Base-by-base conservation (phyloP, 2,113 vertebrate genomes). In the Hoplias malabaricus region DNA sequence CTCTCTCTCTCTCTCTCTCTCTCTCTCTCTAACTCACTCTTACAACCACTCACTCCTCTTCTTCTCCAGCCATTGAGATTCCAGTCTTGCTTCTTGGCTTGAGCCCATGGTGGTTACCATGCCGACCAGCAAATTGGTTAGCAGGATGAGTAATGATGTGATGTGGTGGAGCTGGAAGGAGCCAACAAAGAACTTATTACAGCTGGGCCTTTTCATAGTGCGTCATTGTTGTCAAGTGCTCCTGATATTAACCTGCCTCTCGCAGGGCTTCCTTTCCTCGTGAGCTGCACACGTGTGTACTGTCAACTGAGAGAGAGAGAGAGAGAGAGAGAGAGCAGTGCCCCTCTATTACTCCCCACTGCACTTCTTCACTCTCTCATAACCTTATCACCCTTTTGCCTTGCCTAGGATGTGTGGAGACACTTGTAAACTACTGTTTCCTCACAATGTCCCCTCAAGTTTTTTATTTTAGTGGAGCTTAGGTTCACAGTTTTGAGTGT, bases 181-280 rank as follows among this genome's bases (percentile, higher is more conserved):
- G 89, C 90, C 89, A 91, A 92, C 92, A 93, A 93, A 93, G 90
- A 91, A 90, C 90, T 91, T 92, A 93, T 92, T 93, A 92, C 89
- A 83, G 85, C 87, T 87, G 89, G 89, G 86, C 85, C 89, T 90
- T 91, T 90, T 92, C 90, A 91, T 91, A 93, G 89, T 89, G 87
- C 85, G 73, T 87, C 78, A 92, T 92, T 92, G 92, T 93, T 89
- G 91, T 93, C 89, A 92, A 92, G 89, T 90, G 91, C 87, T 89
- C 87, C 89, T 88, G 87, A 92, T 93, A 93, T 92, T 91, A 92
- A 92, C 91, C 91, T 92, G 87, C 91, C 84, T 88, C 83, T 83
- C 84, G 87, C 63, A 69, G 82, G 82, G 81, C 90, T 87, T 87
- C 89, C 87, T 89, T 78, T 82, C 78, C 77, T 53, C 7, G 9